Percentiles rank a stretch among this genome's conserved stretches.
Conservation (phyloP, 1,140 invertebrate species). For the Scylla paramamosain region DNA sequence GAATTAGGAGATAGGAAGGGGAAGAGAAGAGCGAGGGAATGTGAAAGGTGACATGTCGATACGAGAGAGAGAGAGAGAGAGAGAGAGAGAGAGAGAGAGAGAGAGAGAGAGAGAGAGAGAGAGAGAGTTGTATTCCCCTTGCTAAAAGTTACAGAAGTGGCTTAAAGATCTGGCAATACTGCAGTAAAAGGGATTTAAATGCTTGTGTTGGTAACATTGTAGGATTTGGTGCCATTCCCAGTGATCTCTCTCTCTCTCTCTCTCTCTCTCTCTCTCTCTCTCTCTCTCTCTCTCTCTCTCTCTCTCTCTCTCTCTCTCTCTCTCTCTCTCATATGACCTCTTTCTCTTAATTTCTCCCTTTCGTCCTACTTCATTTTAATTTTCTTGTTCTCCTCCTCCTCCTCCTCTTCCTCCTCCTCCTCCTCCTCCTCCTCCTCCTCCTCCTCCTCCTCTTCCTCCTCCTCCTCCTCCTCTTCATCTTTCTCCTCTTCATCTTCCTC, state of each 20-base stretch:
- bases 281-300: neutral
- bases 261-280: neutral
- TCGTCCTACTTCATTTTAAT: neutral
- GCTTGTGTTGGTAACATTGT: no score
- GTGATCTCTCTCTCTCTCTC: neutral
- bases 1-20: neutral
- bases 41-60: neutral
- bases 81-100: neutral
- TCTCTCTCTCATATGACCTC: no score
- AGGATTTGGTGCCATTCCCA: neutral
- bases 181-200: no score
- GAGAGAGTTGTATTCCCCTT: neutral
- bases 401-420: neutral
- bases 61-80: neutral
- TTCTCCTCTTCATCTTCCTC: neutral
- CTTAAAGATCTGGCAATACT: no score
- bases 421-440: neutral
- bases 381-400: neutral
- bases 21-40: neutral
- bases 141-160: no score
- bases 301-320: no score
- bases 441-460: no score
- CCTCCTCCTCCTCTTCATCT: neutral
- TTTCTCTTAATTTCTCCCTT: no score
- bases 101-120: neutral